Base-by-base conservation (phyloP, 2,888 invertebrate genomes). In the Pasiphila rectangulata region DNA sequence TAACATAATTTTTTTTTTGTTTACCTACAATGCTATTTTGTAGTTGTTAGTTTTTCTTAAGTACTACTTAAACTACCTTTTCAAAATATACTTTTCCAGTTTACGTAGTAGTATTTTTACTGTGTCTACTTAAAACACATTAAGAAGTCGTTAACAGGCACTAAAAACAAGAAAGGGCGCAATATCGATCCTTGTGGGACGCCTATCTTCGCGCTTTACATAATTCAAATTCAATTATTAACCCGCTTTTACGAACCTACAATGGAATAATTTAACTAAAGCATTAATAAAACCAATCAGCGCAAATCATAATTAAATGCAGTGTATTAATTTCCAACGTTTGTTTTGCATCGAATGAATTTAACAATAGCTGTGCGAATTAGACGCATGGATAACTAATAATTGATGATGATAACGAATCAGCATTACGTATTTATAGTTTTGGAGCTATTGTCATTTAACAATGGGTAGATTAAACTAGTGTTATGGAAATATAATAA, bases 261-360 rank as follows among this genome's bases (percentile, higher is more conserved):
- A 0, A 0, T 4, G n/a, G n/a, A 10, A 1, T 25, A 12, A 25
- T 25, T 12, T 25, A 25, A 3, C 6, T 6, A 12, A 6, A 12
- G 2, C 10, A 1, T 3, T 1, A 10, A 12, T 25, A 25, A 25
- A 25, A 2, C 15, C 21, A 27, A 35, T 24, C 25, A 35, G 16
- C 16, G 17, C n/a, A 16, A 17, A 37, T 16, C 12, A 17, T 37
- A 16, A 36, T 15, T 25, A 5, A 20, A 29, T 16, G 10, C 9
- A 21, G 12, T 10, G 17, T 24, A 29, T 20, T 13, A 20, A 13
- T 21, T 21, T 16, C 15, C 9, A 30, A 16, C 15, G 40, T 46
- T 36, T 36, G 30, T 12, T 4, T 34, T 27, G 32, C 30, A 38
- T 38, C 17, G 27, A 34, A 32, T 34, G 7, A 36, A 23, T 37